A percentile compares a stretch with the other conserved stretches of the same genome.
phyloP scores from a whole-genome alignment of 23 tunicate species.

The Ciona savignyi region DNA sequence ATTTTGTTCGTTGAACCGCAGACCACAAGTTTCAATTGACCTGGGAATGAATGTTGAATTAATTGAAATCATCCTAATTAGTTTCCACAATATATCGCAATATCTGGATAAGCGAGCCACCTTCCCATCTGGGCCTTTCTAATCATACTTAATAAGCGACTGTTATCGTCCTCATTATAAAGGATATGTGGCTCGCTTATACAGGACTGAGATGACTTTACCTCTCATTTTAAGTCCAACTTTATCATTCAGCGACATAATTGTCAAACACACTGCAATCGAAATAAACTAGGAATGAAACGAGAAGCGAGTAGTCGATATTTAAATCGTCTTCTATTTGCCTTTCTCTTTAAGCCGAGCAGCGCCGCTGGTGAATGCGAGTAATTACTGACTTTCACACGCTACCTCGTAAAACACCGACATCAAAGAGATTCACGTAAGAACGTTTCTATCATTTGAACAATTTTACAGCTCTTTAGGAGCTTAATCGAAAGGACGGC shows the following conservation, averaged over 20 bases:
- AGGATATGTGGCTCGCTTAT: too few relatives aligned
- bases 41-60: conserved; percentile 12
- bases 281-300: not conserved
- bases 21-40: conserved; percentile 44
- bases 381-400: not conserved
- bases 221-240: not conserved
- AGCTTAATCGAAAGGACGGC: too few relatives aligned
- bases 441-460: not conserved
- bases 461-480: not conserved
- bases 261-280: not conserved
- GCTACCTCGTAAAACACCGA: not conserved
- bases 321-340: not conserved
- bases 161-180: too few relatives aligned
- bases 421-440: not conserved
- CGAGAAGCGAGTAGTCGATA: not conserved
- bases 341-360: not conserved
- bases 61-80: not conserved
- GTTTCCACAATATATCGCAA: too few relatives aligned
- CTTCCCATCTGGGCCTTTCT: too few relatives aligned
- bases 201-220: too few relatives aligned
- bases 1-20: conserved; percentile 27
- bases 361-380: not conserved
- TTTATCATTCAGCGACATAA: not conserved
- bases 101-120: too few relatives aligned
- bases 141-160: too few relatives aligned